A percentile compares a stretch with the other conserved stretches of the same genome.
phyloP scores from a whole-genome alignment of 2,888 invertebrate genomes.

The Exocentrus adspersus region DNA sequence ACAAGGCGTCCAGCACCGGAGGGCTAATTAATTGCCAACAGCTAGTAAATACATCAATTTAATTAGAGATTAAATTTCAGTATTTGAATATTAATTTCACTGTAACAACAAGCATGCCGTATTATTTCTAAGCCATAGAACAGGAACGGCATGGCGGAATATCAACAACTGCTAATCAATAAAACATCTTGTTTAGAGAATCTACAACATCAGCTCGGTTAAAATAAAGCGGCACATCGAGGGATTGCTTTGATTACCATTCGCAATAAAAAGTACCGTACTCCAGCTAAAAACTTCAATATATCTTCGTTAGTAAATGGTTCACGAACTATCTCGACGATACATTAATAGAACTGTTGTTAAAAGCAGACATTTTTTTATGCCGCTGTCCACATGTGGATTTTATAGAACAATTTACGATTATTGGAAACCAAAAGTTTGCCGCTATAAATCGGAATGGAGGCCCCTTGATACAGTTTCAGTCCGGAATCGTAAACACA shows the following conservation, averaged over 20 bases:
- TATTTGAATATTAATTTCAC: neutral
- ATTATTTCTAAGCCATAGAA: conserved; percentile 3
- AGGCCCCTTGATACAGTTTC: conserved; percentile 53
- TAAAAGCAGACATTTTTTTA: conserved; percentile 59
- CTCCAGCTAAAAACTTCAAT: conserved; percentile 15
- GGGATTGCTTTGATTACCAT: conserved; percentile 18
- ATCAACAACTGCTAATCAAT: conserved; percentile 8
- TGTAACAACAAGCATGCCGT: neutral
- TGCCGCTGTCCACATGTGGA: conserved; percentile 58
- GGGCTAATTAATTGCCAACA: neutral
- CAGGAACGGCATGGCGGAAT: neutral
- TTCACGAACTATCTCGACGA: conserved; percentile 36
- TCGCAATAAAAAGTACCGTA: conserved; percentile 6
- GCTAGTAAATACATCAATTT: neutral
- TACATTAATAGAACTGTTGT: conserved; percentile 50
- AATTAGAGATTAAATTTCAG: conserved; percentile 1
- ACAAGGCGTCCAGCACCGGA: neutral
- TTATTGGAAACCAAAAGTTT: conserved; percentile 60
- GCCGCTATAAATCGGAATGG: conserved; percentile 58
- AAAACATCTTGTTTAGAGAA: conserved; percentile 13
- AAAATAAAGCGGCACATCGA: conserved; percentile 8
- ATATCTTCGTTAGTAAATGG: conserved; percentile 26
- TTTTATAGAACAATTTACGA: conserved; percentile 61
- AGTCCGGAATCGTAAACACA: conserved; percentile 54
- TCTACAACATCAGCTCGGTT: neutral